phyloP scores from a whole-genome alignment of 2,888 invertebrate species.

The Chelonus formosanus region DNA sequence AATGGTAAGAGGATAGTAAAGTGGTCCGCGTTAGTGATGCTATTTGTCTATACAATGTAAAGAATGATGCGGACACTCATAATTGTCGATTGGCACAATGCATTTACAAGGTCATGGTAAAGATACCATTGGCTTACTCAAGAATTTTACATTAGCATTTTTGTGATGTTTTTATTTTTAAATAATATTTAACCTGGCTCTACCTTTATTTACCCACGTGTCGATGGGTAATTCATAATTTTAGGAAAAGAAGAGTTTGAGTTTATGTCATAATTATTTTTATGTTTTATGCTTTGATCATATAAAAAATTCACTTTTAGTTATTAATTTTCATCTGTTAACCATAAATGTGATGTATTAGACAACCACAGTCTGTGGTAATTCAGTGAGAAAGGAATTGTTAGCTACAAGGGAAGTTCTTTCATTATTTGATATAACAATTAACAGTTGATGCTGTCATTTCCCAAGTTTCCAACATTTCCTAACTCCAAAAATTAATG shows the following conservation, averaged over 20 bases:
- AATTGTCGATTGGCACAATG: slow-evolving; percentile 20
- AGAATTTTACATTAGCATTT: slow-evolving; percentile 29
- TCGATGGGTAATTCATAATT: slow-evolving; percentile 41
- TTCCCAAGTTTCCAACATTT: no score
- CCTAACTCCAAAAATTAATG: no score
- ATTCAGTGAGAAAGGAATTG: no score
- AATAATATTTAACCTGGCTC: slow-evolving; percentile 45
- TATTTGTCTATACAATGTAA: slow-evolving; percentile 25
- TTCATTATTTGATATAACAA: no score
- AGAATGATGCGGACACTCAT: slow-evolving; percentile 13
- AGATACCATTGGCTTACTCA: slow-evolving; percentile 22
- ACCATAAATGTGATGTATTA: no score
- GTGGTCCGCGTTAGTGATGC: slow-evolving; percentile 26
- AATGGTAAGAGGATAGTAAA: slow-evolving; percentile 23
- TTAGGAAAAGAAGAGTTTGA: slow-evolving; percentile 9
- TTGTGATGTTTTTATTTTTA: slow-evolving; percentile 39
- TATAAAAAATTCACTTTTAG: no score
- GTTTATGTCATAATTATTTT: slow-evolving; percentile 7
- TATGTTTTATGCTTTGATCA: no score
- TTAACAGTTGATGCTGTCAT: no score
- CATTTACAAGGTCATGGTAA: slow-evolving; percentile 29
- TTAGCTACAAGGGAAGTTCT: no score
- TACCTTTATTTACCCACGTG: slow-evolving; percentile 42
- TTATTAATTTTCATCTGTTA: no score
- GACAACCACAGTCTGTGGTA: no score